Evolutionary conservation across 2,113 vertebrate genomes (phyloP).

Genomic region (Paradoxurus hermaphroditus): DNA sequence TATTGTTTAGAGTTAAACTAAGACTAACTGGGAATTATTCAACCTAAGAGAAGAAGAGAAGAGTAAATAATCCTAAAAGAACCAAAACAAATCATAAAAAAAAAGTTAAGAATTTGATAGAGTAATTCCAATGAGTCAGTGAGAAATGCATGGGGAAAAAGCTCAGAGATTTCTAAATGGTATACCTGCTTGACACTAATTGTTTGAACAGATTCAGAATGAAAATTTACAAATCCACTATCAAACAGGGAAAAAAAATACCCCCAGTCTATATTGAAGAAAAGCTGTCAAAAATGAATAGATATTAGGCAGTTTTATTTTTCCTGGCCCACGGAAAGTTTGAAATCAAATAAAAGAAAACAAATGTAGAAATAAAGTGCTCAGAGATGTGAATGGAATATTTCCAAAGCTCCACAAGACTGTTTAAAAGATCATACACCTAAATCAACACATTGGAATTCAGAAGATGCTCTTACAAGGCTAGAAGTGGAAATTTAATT

Average conservation of each 20-base stretch:
- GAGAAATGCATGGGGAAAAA: background rate
- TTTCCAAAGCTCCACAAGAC: background rate
- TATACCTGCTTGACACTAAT: background rate
- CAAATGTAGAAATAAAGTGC: background rate
- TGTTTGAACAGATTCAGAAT: background rate
- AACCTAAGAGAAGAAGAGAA: background rate
- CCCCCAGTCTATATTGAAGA: background rate
- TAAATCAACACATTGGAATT: slow-evolving; percentile 33
- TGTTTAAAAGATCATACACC: background rate
- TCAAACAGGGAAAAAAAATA: background rate
- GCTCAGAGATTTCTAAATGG: background rate
- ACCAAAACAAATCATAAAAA: background rate
- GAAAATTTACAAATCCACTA: background rate
- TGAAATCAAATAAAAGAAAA: slow-evolving; percentile 38
- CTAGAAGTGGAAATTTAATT: background rate
- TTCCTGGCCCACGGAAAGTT: background rate
- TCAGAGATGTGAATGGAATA: slow-evolving; percentile 19
- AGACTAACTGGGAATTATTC: background rate
- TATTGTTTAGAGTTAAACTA: background rate
- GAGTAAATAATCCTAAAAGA: background rate
- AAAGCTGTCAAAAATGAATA: background rate
- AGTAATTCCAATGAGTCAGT: background rate
- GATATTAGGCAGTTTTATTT: background rate
- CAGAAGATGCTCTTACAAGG: background rate
- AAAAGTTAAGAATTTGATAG: background rate